Evolutionary conservation across 2,888 invertebrate genomes (phyloP).

Genomic region (Leuctra nigra): DNA sequence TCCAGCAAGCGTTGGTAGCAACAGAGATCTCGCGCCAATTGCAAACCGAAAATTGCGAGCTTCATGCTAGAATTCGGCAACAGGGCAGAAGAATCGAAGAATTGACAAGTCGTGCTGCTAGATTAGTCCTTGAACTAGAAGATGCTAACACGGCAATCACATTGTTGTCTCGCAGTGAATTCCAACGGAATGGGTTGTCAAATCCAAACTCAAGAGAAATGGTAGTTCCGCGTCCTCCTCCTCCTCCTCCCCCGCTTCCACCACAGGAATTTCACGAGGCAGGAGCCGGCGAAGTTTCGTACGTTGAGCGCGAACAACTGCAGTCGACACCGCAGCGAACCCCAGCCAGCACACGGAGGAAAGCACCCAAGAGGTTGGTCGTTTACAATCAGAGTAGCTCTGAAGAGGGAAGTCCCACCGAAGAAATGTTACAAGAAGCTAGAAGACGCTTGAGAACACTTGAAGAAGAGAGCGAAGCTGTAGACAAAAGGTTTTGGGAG

Average conservation of each 20-base stretch:
- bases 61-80: conserved; percentile 24
- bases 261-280: neutral
- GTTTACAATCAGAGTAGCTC: conserved; percentile 15
- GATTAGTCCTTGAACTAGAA: conserved; percentile 19
- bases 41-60: conserved; percentile 30
- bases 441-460: conserved; percentile 46
- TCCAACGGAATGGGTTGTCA: neutral
- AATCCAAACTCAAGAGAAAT: neutral
- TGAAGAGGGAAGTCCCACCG: conserved; percentile 36
- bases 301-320: neutral
- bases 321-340: neutral
- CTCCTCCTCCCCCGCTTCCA: conserved; percentile 13
- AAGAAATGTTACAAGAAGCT: conserved; percentile 47
- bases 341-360: conserved; percentile 16
- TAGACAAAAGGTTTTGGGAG: conserved; percentile 47
- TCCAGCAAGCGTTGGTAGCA: neutral
- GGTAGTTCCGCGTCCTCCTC: conserved; percentile 8
- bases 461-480: conserved; percentile 53
- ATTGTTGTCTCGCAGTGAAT: neutral
- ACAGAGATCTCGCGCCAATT: conserved; percentile 23
- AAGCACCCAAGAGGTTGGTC: conserved; percentile 18
- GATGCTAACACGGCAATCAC: conserved; percentile 16
- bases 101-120: conserved; percentile 22
- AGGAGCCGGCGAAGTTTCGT: neutral
- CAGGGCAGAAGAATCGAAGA: conserved; percentile 26